Conservation (phyloP, 2,888 invertebrate genomes). For the Branchipolynoe longqiensis region DNA sequence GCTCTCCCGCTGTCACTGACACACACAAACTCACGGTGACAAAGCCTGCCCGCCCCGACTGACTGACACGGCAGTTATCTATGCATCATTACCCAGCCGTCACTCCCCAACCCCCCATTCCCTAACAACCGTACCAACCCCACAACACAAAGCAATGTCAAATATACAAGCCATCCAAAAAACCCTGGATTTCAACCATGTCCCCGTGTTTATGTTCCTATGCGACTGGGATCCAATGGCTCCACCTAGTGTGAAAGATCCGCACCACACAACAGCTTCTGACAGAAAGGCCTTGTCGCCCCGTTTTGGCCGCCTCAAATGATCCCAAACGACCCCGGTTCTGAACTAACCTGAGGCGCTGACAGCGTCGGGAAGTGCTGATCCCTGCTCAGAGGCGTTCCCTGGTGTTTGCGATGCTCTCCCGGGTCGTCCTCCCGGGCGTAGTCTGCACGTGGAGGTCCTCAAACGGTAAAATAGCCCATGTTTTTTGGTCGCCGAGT, state of each 20-base stretch:
- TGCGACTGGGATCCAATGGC: not conserved
- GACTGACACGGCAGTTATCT: too few relatives aligned
- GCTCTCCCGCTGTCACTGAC: too few relatives aligned
- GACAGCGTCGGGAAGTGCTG: too few relatives aligned
- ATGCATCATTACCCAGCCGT: too few relatives aligned
- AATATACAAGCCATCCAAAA: too few relatives aligned
- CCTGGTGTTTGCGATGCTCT: not conserved
- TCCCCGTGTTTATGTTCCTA: not conserved
- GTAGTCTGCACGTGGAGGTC: not conserved
- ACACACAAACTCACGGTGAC: too few relatives aligned
- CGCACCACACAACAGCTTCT: not conserved
- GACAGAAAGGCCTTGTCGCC: not conserved
- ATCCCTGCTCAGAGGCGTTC: too few relatives aligned
- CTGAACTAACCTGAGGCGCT: constrained; percentile 30
- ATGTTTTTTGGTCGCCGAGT: constrained; percentile 43
- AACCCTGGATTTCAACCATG: too few relatives aligned
- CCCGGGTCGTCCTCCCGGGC: not conserved
- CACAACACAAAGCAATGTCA: too few relatives aligned
- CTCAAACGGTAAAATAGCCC: constrained; percentile 46
- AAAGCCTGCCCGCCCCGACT: too few relatives aligned
- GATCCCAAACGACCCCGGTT: not conserved
- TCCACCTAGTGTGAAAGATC: constrained; percentile 36
- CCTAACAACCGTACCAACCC: too few relatives aligned
- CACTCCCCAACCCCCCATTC: too few relatives aligned
- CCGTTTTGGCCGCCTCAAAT: not conserved